Percentiles rank a stretch among this genome's conserved stretches.
These are phyloP conservation scores for Gasteruption jaculator DNA, from an alignment of 2,888 invertebrate genomes.

Conservation along the genomic window DNA sequence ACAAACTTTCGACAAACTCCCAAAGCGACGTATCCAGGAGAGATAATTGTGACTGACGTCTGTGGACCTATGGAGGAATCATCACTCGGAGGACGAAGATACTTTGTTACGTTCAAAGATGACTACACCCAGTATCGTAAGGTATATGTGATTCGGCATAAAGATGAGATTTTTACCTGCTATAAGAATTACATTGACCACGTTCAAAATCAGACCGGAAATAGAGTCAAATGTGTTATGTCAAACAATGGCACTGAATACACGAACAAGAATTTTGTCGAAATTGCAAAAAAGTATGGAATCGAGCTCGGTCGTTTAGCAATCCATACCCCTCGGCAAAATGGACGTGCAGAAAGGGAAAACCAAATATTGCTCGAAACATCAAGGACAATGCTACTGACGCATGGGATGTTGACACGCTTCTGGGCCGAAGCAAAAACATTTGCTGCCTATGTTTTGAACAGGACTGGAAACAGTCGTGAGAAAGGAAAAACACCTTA, in stretches of 20 bases:
- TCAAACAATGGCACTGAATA: slow-evolving; percentile 18
- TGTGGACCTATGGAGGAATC: slow-evolving; percentile 20
- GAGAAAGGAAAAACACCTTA: slow-evolving; percentile 5
- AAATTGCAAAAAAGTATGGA: slow-evolving; percentile 11
- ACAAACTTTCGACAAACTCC: slow-evolving; percentile 15
- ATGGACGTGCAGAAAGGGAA: slow-evolving; percentile 13
- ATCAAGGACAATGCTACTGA: slow-evolving; percentile 16
- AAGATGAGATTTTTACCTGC: slow-evolving; percentile 13
- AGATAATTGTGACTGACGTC: slow-evolving; percentile 16
- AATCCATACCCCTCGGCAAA: slow-evolving; percentile 13
- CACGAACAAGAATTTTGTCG: slow-evolving; percentile 7
- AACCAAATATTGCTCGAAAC: slow-evolving; percentile 13
- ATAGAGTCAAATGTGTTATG: slow-evolving; percentile 12
- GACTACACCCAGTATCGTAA: slow-evolving; percentile 15
- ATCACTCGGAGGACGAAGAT: slow-evolving; percentile 12
- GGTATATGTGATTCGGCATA: slow-evolving; percentile 13
- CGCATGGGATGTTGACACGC: slow-evolving; percentile 12
- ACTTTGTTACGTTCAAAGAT: slow-evolving; percentile 19
- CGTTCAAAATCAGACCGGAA: slow-evolving; percentile 13
- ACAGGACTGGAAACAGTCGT: not conserved
- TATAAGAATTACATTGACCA: slow-evolving; percentile 12
- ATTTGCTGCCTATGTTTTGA: slow-evolving; percentile 12
- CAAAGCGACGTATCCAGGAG: slow-evolving; percentile 10
- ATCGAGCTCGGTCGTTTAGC: slow-evolving; percentile 10
- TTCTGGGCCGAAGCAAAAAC: slow-evolving; percentile 17